Conservation (phyloP, 2,113 vertebrate genomes). For the Tapirus terrestris region DNA sequence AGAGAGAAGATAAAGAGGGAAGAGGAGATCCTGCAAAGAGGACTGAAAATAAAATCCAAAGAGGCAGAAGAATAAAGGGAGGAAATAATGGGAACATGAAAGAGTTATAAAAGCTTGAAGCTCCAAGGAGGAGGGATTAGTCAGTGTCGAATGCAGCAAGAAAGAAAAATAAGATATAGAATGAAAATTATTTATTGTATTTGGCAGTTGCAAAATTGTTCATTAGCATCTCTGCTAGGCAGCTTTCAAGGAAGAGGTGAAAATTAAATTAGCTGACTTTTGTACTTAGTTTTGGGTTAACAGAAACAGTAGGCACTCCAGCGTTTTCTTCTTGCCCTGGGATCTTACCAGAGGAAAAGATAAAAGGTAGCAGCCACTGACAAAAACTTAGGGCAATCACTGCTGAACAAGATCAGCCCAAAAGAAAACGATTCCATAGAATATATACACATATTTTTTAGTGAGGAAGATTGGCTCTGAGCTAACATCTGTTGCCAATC, state of each 20-base stretch:
- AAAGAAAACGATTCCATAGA: neutral
- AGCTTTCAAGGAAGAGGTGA: conserved; percentile 13
- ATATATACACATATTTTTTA: too few relatives aligned
- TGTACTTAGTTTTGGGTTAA: neutral
- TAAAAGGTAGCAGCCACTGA: conserved; percentile 9
- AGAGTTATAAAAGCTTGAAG: neutral
- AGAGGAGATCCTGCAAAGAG: neutral
- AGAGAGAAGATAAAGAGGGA: too few relatives aligned
- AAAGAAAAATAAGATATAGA: neutral
- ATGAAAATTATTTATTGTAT: conserved; percentile 31
- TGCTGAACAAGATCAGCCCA: neutral
- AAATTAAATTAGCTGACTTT: conserved; percentile 59
- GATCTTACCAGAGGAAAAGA: conserved; percentile 25
- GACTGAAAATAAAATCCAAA: conserved; percentile 21
- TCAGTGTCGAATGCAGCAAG: neutral
- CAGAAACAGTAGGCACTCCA: neutral
- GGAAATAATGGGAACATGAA: neutral
- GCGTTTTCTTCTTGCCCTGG: neutral
- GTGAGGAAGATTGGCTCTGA: neutral
- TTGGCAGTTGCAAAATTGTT: neutral
- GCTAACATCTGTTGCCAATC: too few relatives aligned
- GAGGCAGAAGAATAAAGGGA: neutral
- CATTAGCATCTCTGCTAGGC: neutral
- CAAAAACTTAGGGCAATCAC: neutral
- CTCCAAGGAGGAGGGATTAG: neutral